Evolutionary conservation across 2,113 vertebrate genomes (phyloP).

Genomic region (Gymnogyps californianus): DNA sequence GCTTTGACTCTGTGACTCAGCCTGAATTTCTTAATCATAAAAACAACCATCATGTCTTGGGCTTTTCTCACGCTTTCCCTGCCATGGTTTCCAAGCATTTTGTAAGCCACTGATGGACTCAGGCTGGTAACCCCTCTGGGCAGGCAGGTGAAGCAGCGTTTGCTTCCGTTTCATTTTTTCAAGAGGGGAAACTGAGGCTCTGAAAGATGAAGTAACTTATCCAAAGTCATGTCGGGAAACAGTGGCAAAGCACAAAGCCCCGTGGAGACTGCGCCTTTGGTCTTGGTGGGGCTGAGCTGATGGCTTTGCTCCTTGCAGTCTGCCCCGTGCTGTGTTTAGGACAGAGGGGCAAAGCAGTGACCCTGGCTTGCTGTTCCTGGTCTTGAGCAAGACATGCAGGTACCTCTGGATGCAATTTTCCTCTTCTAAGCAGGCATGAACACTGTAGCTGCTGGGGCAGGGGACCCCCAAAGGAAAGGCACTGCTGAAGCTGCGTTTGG

Average conservation of each 20-base stretch:
- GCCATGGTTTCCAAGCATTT: background rate
- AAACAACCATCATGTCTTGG: background rate
- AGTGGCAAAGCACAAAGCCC: background rate
- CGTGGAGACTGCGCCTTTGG: rapidly evolving
- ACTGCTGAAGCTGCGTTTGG: rapidly evolving
- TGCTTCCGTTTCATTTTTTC: rapidly evolving
- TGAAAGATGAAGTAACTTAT: background rate
- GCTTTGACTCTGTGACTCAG: background rate
- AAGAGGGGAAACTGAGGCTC: background rate
- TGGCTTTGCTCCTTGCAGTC: background rate
- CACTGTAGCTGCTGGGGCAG: rapidly evolving
- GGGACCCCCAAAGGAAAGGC: background rate
- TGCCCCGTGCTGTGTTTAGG: background rate
- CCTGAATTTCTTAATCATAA: background rate
- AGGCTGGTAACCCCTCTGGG: background rate
- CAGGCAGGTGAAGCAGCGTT: background rate
- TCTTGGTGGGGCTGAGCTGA: background rate
- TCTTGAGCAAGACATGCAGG: no score
- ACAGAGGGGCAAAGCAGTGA: background rate
- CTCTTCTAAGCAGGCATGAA: background rate
- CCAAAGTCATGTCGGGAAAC: rapidly evolving
- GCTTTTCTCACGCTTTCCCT: slow-evolving; percentile 11
- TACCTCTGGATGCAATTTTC: background rate
- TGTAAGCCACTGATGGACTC: rapidly evolving
- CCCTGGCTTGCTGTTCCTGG: background rate